Evolutionary conservation across 2,888 invertebrate genomes (phyloP), one percentile per base, ranked within the genome.

Genomic region (Cataglyphis cursor): DNA sequence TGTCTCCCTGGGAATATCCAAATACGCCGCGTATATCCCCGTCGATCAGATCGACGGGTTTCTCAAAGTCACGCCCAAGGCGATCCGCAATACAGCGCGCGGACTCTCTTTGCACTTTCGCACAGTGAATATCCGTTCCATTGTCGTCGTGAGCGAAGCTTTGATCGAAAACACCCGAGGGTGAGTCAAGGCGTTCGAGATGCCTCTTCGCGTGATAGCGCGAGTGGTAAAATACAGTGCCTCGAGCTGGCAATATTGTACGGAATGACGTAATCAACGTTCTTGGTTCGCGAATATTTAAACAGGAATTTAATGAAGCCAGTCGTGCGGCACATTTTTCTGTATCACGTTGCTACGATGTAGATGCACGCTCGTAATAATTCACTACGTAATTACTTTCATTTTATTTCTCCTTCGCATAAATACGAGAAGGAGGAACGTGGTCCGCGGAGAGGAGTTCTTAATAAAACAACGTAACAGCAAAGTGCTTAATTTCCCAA

Each of bases 41-140:
- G 24, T 24, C 78, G 78, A 80, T 72, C 78, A 35, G 59, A 80
- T 72, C 78, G 78, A 70, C 78, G 59, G 48, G 38, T 80, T 82
- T 74, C 85, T 88, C 88, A 90, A 84, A 84, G 84, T 80, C 87
- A 80, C 70, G 86, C 84, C 82, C 72, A 70, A 41, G 70, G 78
- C 87, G 75, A 87, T 73, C 57, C 65, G 75, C 85, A 86, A 88
- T 80, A 91, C 89, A 87, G 86, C 87, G 78, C 70, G 80, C 78
- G 78, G 78, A 80, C 28, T 81, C 66, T 86, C 86, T 74, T 82
- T 81, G 62, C 82, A 84, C 85, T 82, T 85, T 84, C 88, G 74
- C 81, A 75, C 84, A 81, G 73, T 87, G 84, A 75, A 88, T 88
- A 88, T 76, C 86, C 86, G 81, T 83, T 81, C 76, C 81, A 82